Evolutionary conservation across 2,888 invertebrate species (phyloP).

Genomic region (Tenodera sinensis): DNA sequence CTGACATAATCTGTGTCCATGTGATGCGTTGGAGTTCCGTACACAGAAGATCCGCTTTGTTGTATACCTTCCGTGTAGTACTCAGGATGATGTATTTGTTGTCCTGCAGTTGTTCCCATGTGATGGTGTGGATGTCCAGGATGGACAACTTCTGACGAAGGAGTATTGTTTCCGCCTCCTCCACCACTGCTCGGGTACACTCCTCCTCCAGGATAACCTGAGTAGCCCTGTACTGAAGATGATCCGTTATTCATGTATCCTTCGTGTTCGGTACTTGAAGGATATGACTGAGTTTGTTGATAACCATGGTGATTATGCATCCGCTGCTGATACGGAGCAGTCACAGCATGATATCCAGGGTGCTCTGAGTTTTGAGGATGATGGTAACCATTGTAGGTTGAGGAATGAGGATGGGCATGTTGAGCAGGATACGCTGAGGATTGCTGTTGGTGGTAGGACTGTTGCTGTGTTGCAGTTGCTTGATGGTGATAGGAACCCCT

Average conservation of each 20-base stretch:
- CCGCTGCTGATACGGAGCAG: conserved; percentile 34
- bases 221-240: conserved; percentile 37
- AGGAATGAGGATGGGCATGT: conserved; percentile 11
- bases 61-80: conserved; percentile 26
- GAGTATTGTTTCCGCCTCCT: background rate
- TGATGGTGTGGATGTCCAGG: background rate
- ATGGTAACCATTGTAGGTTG: conserved; percentile 51
- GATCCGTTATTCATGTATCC: conserved; percentile 45
- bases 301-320: conserved; percentile 35
- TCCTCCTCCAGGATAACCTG: conserved; percentile 41
- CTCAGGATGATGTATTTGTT: conserved; percentile 39
- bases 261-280: conserved; percentile 46
- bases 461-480: background rate
- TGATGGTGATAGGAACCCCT: conserved; percentile 11
- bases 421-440: conserved; percentile 43
- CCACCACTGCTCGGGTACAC: conserved; percentile 37
- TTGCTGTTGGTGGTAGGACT: conserved; percentile 49
- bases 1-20: background rate
- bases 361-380: conserved; percentile 51
- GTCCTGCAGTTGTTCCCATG: conserved; percentile 29
- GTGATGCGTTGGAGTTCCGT: conserved; percentile 1
- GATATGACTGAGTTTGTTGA: conserved; percentile 35
- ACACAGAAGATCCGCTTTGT: background rate
- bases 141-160: background rate
- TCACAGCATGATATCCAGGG: conserved; percentile 31